Conservation (phyloP, 1,140 invertebrate species). For the Ylistrum balloti region DNA sequence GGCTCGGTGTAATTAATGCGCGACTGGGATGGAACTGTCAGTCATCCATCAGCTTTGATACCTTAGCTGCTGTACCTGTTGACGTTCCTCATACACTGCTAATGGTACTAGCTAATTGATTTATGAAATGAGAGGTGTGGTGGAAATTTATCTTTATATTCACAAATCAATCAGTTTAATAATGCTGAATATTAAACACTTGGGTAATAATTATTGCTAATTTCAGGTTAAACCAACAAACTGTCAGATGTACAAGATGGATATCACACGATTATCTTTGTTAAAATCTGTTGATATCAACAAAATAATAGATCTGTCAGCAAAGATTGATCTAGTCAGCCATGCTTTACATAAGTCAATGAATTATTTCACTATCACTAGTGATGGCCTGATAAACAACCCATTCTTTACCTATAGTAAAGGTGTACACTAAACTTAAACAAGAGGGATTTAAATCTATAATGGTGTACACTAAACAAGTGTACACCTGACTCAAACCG, state of each 20-base stretch:
- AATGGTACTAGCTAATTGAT: constrained; percentile 20
- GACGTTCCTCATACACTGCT: constrained; percentile 11
- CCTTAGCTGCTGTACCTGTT: constrained; percentile 9
- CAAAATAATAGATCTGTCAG: constrained; percentile 30
- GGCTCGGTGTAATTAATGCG: background rate
- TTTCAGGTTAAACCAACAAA: constrained; percentile 25
- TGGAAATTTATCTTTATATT: constrained; percentile 14
- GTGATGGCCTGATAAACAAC: background rate
- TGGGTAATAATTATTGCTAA: background rate
- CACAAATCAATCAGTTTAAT: constrained; percentile 13
- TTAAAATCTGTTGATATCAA: constrained; percentile 1
- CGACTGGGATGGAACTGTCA: constrained; percentile 11
- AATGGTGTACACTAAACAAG: background rate
- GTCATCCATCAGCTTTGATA: background rate
- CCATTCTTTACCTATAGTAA: background rate
- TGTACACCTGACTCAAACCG: background rate
- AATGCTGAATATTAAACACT: background rate
- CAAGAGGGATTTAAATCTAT: background rate
- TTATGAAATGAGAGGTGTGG: constrained; percentile 33
- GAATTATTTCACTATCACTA: background rate
- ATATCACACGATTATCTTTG: constrained; percentile 21
- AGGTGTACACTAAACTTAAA: background rate
- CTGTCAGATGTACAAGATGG: constrained; percentile 17
- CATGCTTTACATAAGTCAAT: background rate
- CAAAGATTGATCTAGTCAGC: background rate